A percentile compares a stretch with the other conserved stretches of the same genome.
Conservation (phyloP, 2,888 invertebrate genomes). For the Troides aeacus region DNA sequence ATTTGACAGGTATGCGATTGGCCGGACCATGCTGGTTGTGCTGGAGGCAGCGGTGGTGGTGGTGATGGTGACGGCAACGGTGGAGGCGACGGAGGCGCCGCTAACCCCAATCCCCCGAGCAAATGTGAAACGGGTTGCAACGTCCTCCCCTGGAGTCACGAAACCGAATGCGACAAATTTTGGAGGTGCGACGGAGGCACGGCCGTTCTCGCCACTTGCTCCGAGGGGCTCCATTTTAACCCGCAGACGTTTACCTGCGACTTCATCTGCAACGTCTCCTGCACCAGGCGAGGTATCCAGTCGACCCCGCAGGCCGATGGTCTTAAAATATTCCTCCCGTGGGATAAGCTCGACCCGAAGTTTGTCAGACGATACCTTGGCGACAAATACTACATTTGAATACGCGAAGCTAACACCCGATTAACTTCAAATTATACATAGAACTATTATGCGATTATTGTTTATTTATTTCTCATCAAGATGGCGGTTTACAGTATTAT, state of each 20-base stretch:
- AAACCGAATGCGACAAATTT: conserved; percentile 63
- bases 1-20: conserved; percentile 41
- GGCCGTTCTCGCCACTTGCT: conserved; percentile 47
- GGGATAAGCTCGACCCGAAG: conserved; percentile 45
- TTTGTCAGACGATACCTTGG: conserved; percentile 6
- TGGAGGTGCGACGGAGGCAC: conserved; percentile 54
- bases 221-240: conserved; percentile 67
- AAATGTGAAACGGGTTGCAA: conserved; percentile 55
- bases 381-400: neutral
- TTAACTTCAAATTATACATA: neutral
- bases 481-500: conserved; percentile 21
- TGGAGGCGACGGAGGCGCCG: conserved; percentile 15
- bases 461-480: conserved; percentile 3
- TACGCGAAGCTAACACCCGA: neutral
- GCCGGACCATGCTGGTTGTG: conserved; percentile 40
- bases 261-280: conserved; percentile 56
- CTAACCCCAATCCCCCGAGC: conserved; percentile 18
- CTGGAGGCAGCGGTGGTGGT: conserved; percentile 5
- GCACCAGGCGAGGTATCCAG: conserved; percentile 43
- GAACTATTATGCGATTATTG: conserved; percentile 4
- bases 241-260: conserved; percentile 54
- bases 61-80: conserved; percentile 11
- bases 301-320: conserved; percentile 43
- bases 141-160: conserved; percentile 59
- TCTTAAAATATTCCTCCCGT: conserved; percentile 53